These are phyloP conservation scores for Conistra vaccinii DNA, from an alignment of 2,888 invertebrate genomes.

Conservation along the genomic window DNA sequence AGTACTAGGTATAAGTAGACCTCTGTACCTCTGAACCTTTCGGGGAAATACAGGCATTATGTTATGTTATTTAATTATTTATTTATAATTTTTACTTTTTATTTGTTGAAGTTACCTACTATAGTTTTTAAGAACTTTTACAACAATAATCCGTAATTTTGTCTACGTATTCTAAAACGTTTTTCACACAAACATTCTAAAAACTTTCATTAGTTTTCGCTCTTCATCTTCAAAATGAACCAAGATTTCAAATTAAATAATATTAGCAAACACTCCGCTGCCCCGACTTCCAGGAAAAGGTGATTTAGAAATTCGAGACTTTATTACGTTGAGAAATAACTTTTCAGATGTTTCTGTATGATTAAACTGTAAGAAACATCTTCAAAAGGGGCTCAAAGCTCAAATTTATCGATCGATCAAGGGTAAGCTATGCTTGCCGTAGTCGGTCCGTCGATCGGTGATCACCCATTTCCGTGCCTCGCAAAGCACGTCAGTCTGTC, in stretches of 20 bases:
- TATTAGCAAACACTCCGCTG: conserved; percentile 15
- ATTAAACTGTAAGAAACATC: background rate
- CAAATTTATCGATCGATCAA: background rate
- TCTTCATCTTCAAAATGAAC: conserved; percentile 26
- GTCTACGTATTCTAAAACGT: background rate
- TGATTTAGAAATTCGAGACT: background rate
- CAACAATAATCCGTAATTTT: background rate
- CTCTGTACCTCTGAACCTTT: too few relatives aligned
- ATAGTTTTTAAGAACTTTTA: background rate
- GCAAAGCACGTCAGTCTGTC: too few relatives aligned
- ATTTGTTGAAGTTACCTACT: too few relatives aligned
- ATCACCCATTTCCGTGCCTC: background rate
- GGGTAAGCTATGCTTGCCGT: background rate
- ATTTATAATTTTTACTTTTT: too few relatives aligned
- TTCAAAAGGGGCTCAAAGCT: background rate
- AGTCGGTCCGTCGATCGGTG: background rate
- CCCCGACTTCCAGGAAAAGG: background rate
- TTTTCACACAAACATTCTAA: background rate
- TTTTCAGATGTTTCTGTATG: background rate
- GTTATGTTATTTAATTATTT: too few relatives aligned
- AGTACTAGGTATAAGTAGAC: too few relatives aligned
- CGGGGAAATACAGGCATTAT: too few relatives aligned
- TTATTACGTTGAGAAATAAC: background rate
- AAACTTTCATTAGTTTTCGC: conserved; percentile 17
- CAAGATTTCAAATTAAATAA: conserved; percentile 12